A percentile compares a stretch with the other conserved stretches of the same genome.
Evolutionary conservation across 2,113 vertebrate genomes (phyloP).

Genomic region (Arenaria interpres): DNA sequence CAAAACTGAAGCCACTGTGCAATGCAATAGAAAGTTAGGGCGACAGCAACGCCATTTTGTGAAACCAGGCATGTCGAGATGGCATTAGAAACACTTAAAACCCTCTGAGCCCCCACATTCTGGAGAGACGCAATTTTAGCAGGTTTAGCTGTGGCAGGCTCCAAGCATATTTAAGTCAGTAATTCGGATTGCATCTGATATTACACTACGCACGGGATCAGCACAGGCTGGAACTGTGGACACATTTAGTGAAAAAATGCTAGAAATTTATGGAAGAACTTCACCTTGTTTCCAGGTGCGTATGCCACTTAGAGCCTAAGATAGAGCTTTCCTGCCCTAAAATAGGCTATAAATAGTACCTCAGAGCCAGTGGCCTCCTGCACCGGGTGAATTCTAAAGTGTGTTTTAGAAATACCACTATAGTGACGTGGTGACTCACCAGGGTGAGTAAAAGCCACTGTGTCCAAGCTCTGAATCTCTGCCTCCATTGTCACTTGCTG

Average conservation of each 20-base stretch:
- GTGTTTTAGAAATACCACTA: background rate
- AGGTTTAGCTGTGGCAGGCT: background rate
- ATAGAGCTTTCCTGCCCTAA: background rate
- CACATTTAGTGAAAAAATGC: background rate
- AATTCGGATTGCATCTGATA: background rate
- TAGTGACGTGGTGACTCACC: background rate
- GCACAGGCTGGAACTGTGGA: background rate
- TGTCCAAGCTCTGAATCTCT: background rate
- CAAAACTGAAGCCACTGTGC: background rate
- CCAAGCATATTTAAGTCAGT: background rate
- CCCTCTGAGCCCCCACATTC: background rate
- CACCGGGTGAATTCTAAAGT: background rate
- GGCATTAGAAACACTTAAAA: background rate
- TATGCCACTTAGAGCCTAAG: background rate
- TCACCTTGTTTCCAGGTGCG: background rate
- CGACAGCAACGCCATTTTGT: background rate
- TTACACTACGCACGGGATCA: background rate
- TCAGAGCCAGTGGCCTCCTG: background rate
- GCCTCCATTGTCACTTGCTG: background rate
- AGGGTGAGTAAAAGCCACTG: background rate
- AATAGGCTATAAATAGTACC: background rate
- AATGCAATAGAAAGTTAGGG: background rate
- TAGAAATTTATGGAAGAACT: background rate
- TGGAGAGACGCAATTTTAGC: background rate
- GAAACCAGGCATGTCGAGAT: background rate